These are phyloP conservation scores for Dromococcyx pavoninus DNA, from an alignment of 2,797 vertebrate genomes.

Conservation along the genomic window DNA sequence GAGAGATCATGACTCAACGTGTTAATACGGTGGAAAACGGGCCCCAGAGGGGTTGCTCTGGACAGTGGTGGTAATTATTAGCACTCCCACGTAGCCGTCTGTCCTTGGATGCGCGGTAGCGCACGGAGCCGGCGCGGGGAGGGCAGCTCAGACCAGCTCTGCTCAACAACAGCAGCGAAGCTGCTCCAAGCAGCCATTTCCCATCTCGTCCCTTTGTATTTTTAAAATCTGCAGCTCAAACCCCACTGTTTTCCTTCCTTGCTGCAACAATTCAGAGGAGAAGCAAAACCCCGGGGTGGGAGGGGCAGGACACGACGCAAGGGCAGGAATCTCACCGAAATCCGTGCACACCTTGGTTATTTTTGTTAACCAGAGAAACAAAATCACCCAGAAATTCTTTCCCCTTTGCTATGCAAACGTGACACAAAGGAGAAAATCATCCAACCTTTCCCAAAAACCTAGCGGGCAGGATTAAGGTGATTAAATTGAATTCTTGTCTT, in stretches of 20 bases:
- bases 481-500: not conserved
- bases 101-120: not conserved
- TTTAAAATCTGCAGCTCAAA: not conserved
- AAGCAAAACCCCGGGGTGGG: not conserved
- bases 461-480: not conserved
- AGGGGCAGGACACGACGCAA: not conserved
- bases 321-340: not conserved
- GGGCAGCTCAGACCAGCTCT: not conserved
- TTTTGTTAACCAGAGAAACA: not conserved
- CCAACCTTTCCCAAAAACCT: not conserved
- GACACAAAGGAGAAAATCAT: not conserved
- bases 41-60: not conserved
- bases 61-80: not conserved
- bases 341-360: not conserved
- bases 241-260: fast-evolving
- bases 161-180: not conserved
- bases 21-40: not conserved
- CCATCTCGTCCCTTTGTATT: fast-evolving
- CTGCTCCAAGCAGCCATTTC: not conserved
- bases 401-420: not conserved
- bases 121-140: not conserved
- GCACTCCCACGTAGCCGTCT: not conserved
- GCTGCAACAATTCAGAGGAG: not conserved
- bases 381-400: not conserved
- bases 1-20: not conserved